Evolutionary conservation across 2,113 vertebrate genomes (phyloP), one percentile per base, ranked within the genome.

Genomic region (Vanacampus margaritifer): DNA sequence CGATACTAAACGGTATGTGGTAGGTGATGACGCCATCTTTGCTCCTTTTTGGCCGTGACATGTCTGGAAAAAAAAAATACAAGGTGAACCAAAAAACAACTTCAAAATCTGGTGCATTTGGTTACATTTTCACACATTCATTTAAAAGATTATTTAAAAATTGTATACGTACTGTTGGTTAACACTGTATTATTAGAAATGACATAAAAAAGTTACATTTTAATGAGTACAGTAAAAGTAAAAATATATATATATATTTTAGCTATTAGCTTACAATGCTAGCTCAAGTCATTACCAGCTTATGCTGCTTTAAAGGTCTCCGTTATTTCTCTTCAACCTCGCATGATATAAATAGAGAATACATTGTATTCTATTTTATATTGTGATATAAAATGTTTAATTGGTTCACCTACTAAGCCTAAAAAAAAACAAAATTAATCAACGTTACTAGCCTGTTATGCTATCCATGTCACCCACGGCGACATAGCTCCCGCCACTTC

Each of bases 21-120:
- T 78, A 50, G 53, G 64, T 65, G 59, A 84, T 78, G 73, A 76
- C 62, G 26, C 76, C 85, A 0, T 56, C 53, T n/a, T 57, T 65
- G 32, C 23, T 81, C 63, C 59, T 85, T 41, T 54, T 64, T 9
- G 32, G 21, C 7, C 50, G 54, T 2, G 28, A 4, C 82, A 77
- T 84, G 59, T 19, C 71, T 81, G 12, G n/a, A n/a, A 39, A 63
- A n/a, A 28, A 24, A 9, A n/a, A 61, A 8, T 0, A 62, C 21
- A 6, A 10, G 8, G 58, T 35, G 17, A 61, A 39, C 36, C 10
- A 61, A n/a, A 61, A 32, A 16, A 17, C 8, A 5, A 32, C 26
- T 28, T n/a, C 8, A 54, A 51, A 50, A 51, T 12, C 14, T 1
- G 23, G 6, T n/a, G 11, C n/a, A 46, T 46, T 46, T 46, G 16